Conservation (phyloP, 1,140 invertebrate species). For the Agrilus planipennis region DNA sequence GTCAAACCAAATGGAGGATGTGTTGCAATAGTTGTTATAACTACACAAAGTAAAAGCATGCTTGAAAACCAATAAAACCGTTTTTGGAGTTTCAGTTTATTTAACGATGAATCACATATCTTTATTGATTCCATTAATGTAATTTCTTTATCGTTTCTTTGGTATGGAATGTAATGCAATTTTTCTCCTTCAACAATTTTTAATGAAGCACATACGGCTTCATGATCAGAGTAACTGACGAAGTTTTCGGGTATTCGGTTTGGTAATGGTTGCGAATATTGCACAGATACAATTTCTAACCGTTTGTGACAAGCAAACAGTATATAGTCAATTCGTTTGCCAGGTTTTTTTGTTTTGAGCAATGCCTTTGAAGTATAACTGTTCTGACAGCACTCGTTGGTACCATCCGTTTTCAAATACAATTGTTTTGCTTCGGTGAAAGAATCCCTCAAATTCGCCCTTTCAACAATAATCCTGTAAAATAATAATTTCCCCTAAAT, state of each 20-base stretch:
- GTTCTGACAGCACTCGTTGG: slow-evolving; percentile 72
- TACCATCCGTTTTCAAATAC: slow-evolving; percentile 37
- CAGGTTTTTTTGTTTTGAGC: slow-evolving; percentile 48
- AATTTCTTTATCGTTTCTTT: slow-evolving; percentile 29
- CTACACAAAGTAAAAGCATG: slow-evolving; percentile 34
- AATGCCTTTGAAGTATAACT: slow-evolving; percentile 55
- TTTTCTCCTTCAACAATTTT: slow-evolving; percentile 23
- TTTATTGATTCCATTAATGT: slow-evolving; percentile 48
- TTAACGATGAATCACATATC: slow-evolving; percentile 46
- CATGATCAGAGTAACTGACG: slow-evolving; percentile 84
- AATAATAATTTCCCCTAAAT: slow-evolving; percentile 13
- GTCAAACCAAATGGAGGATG: slow-evolving; percentile 32
- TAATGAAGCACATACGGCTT: slow-evolving; percentile 65
- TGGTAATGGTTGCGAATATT: slow-evolving; percentile 59
- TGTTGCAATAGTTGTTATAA: slow-evolving; percentile 33
- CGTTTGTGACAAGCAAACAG: slow-evolving; percentile 51
- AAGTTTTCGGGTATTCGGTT: slow-evolving; percentile 53
- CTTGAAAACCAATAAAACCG: slow-evolving; percentile 45
- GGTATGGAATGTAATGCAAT: slow-evolving; percentile 10
- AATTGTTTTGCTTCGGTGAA: slow-evolving; percentile 17
- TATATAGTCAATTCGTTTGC: slow-evolving; percentile 87
- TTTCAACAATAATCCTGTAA: slow-evolving; percentile 41
- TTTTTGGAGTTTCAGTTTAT: slow-evolving; percentile 42
- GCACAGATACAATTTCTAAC: slow-evolving; percentile 43
- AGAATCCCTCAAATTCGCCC: slow-evolving; percentile 35